Evolutionary conservation across 2,113 vertebrate species (phyloP).

Genomic region (Oncorhynchus nerka): DNA sequence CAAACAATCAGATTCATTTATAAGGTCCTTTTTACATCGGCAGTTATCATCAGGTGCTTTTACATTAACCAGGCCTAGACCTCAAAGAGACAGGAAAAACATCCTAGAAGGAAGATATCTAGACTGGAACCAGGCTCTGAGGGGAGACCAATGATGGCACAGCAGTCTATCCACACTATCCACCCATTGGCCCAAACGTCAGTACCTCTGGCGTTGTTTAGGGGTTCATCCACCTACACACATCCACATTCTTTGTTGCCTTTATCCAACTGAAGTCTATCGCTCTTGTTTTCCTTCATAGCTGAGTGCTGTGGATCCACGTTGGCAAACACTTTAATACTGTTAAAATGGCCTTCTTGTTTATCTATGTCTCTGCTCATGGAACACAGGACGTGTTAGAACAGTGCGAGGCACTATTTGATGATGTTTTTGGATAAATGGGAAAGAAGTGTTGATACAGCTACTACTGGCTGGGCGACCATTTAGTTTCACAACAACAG

Average conservation of each 20-base stretch:
- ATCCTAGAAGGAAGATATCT: no score
- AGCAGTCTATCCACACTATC: constrained; percentile 23
- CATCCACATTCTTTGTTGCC: constrained; percentile 23
- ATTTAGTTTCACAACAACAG: constrained; percentile 61
- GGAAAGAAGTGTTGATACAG: constrained; percentile 49
- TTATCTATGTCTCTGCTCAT: constrained; percentile 9
- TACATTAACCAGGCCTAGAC: no score
- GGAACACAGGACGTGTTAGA: constrained; percentile 21
- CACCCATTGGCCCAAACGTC: no score
- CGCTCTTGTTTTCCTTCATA: not conserved
- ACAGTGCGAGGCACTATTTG: constrained; percentile 26
- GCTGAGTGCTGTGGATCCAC: constrained; percentile 10
- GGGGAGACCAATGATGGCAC: not conserved
- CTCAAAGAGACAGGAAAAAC: no score
- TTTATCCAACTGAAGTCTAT: constrained; percentile 17
- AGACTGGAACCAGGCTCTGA: no score
- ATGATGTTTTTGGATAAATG: constrained; percentile 28
- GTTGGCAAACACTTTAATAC: constrained; percentile 16
- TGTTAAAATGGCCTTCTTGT: constrained; percentile 13
- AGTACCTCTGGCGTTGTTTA: constrained; percentile 27
- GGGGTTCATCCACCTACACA: constrained; percentile 44
- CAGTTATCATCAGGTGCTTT: no score
- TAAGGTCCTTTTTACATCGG: no score
- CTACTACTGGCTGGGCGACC: constrained; percentile 32
- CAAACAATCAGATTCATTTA: no score